Evolutionary conservation across 2,888 invertebrate species (phyloP), one percentile per base, ranked within the genome.

Genomic region (Drymonia ruficornis): DNA sequence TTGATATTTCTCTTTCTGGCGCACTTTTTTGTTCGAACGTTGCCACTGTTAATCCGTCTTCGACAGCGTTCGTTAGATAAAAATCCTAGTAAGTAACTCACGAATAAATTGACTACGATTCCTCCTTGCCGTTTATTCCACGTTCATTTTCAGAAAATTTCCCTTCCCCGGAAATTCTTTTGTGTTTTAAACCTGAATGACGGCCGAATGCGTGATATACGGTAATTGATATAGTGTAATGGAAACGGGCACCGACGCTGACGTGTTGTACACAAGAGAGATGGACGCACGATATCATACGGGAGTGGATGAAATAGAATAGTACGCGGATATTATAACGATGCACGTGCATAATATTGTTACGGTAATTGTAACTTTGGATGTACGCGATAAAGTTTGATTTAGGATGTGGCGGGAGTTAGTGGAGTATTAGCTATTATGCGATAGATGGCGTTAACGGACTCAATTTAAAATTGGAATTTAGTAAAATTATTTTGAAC

Each of bases 211-310:
- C 62, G 55, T 52, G 59, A 58, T 59, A 59, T 76, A 73, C 80
- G 70, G 85, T 87, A 87, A 88, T 89, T 91, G 89, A 89, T 89
- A 86, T 85, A 88, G 87, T 90, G 87, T 87, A 90, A 91, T 92
- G 89, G 89, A 91, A 90, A 91, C 91, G 78, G 83, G 86, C 86
- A 89, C 86, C 87, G 85, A 80, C 80, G 82, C 80, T 84, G 89
- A 88, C 87, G 86, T 85, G 82, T 84, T 83, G 84, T 84, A 85
- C 83, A 81, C 79, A 86, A 87, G 76, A 67, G 88, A 83, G 90
- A 88, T 74, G 79, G 82, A 79, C 76, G 71, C 72, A 74, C 65
- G 70, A 77, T 80, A 78, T 76, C 71, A 71, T 65, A 74, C 74
- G 78, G 57, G 86, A 65, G 74, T 70, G 81, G 88, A 78, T 70